Evolutionary conservation across 2,888 invertebrate species (phyloP).

Genomic region (Drosophila nr. medialis): DNA sequence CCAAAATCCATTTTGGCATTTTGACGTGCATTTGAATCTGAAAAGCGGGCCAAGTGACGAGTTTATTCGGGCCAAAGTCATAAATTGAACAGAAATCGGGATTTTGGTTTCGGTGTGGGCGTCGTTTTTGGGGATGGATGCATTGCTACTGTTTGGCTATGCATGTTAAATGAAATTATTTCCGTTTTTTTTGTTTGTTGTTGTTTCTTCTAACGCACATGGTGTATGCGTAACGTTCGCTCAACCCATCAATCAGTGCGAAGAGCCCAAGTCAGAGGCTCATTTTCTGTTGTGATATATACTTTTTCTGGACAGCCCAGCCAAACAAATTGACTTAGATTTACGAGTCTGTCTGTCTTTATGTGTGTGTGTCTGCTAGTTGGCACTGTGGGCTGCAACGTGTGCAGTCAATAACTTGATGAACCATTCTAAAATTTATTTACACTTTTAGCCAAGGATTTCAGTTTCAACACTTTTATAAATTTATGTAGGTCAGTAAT

Average conservation of each 20-base stretch:
- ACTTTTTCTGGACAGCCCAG: slow-evolving; percentile 37
- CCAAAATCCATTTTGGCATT: slow-evolving; percentile 56
- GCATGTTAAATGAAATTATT: slow-evolving; percentile 79
- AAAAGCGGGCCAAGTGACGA: slow-evolving; percentile 43
- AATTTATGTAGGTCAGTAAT: not conserved
- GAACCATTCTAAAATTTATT: not conserved
- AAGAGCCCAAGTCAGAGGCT: slow-evolving; percentile 26
- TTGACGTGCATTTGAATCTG: slow-evolving; percentile 52
- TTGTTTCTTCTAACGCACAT: slow-evolving; percentile 41
- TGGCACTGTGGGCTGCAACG: slow-evolving; percentile 24
- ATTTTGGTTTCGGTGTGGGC: slow-evolving; percentile 28
- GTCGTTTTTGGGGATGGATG: slow-evolving; percentile 2
- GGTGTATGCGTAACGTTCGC: slow-evolving; percentile 65
- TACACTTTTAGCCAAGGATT: not conserved
- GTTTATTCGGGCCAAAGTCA: slow-evolving; percentile 70
- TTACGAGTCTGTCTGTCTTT: slow-evolving; percentile 47
- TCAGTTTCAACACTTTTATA: not conserved
- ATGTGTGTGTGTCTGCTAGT: slow-evolving; percentile 20
- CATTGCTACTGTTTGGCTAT: slow-evolving; percentile 48
- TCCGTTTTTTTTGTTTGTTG: slow-evolving; percentile 35
- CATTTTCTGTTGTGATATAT: slow-evolving; percentile 52
- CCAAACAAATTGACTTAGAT: slow-evolving; percentile 61
- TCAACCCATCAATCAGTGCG: slow-evolving; percentile 68
- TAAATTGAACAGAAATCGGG: slow-evolving; percentile 62
- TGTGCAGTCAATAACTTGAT: slow-evolving; percentile 11